A percentile compares a stretch with the other conserved stretches of the same genome.
Evolutionary conservation across 1,140 invertebrate genomes (phyloP).

Genomic region (Lepidostoma basale): DNA sequence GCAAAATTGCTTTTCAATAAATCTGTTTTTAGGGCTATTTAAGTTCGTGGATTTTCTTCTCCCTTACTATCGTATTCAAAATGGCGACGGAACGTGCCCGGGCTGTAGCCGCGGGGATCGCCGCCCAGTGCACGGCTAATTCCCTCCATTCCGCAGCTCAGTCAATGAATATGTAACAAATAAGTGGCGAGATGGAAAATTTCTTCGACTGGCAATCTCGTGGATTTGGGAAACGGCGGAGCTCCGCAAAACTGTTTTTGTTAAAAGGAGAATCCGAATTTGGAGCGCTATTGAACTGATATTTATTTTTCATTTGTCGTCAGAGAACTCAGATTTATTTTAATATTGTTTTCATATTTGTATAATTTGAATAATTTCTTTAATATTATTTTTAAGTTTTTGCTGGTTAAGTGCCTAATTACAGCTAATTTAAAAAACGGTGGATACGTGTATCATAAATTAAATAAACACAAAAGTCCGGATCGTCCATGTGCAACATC

Average conservation of each 20-base stretch:
- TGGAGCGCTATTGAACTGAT: neutral
- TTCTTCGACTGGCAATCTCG: conserved; percentile 1
- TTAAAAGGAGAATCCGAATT: conserved; percentile 1
- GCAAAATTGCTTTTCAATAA: neutral
- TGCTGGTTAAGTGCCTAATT: too few species aligned
- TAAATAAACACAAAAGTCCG: too few species aligned
- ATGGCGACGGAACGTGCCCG: conserved; percentile 16
- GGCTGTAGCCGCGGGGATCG: neutral
- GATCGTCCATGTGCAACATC: too few species aligned
- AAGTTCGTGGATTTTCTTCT: conserved; percentile 7
- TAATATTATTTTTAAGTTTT: too few species aligned
- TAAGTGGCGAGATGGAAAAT: conserved; percentile 18
- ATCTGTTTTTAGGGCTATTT: neutral
- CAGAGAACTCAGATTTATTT: neutral
- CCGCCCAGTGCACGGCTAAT: neutral
- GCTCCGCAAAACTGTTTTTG: neutral
- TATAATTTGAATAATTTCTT: too few species aligned
- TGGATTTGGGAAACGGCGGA: conserved; percentile 2
- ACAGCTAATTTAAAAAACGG: too few species aligned
- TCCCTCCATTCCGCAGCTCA: neutral
- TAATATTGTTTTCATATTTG: too few species aligned
- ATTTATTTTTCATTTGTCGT: neutral
- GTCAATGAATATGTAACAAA: conserved; percentile 35
- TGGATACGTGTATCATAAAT: too few species aligned
- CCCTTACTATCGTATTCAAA: conserved; percentile 20